Conservation (phyloP, 2,888 invertebrate genomes). For the Macroteleia sp. region DNA sequence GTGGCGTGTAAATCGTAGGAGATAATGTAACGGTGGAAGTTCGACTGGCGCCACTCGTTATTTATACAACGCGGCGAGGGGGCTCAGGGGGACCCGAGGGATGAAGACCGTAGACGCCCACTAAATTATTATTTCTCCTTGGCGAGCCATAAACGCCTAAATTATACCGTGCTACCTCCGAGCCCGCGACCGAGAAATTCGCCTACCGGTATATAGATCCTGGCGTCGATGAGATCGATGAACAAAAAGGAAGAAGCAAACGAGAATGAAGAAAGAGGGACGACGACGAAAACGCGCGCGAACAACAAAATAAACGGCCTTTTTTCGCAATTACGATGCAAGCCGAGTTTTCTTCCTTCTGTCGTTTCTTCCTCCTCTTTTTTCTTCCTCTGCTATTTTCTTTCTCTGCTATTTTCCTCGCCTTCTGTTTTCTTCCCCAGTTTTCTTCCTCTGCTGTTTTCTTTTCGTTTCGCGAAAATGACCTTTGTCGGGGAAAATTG, state of each 20-base stretch:
- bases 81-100: slow-evolving; percentile 47
- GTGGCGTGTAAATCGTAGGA: slow-evolving; percentile 63
- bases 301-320: slow-evolving; percentile 27
- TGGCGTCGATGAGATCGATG: slow-evolving; percentile 66
- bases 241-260: slow-evolving; percentile 19
- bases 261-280: background rate
- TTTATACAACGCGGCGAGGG: slow-evolving; percentile 74
- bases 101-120: slow-evolving; percentile 79
- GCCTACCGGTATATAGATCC: slow-evolving; percentile 65
- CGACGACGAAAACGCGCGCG: background rate
- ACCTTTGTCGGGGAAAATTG: slow-evolving; percentile 44
- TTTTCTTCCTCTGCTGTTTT: slow-evolving; percentile 7
- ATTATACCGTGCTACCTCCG: slow-evolving; percentile 80
- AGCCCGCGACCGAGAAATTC: slow-evolving; percentile 69
- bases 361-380: too few species aligned
- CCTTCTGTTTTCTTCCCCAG: too few species aligned
- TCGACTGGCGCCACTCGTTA: slow-evolving; percentile 83
- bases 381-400: too few species aligned
- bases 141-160: slow-evolving; percentile 82
- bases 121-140: slow-evolving; percentile 84
- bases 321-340: slow-evolving; percentile 24
- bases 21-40: slow-evolving; percentile 68
- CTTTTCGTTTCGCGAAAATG: slow-evolving; percentile 27
- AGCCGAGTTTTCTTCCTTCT: slow-evolving; percentile 11
- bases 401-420: too few species aligned